phyloP scores from a whole-genome alignment of 2,113 vertebrate species.

The Choloepus hoffmanni region DNA sequence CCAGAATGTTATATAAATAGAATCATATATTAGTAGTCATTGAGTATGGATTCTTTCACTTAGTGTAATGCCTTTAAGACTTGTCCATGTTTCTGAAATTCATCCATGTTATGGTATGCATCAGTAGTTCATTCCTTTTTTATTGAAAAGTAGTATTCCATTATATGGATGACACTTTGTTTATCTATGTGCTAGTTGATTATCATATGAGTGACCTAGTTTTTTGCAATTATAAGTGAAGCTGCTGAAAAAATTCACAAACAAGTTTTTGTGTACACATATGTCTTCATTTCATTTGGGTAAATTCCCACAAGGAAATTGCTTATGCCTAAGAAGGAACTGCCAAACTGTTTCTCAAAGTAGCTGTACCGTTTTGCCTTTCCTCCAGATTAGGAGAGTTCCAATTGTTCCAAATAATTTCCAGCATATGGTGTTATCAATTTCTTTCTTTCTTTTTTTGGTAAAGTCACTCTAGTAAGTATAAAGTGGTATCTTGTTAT shows the following conservation, averaged over 20 bases:
- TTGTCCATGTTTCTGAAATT: neutral
- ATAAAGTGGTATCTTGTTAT: neutral
- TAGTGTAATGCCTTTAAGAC: neutral
- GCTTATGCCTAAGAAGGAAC: neutral
- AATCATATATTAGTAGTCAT: neutral
- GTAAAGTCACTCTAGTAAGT: neutral
- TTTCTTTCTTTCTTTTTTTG: neutral
- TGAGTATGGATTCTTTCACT: neutral
- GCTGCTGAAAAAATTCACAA: neutral
- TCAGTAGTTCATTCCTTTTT: neutral
- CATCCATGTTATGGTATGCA: neutral
- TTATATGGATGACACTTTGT: neutral
- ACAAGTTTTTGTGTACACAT: neutral
- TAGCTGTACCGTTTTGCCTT: neutral
- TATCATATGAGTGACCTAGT: neutral
- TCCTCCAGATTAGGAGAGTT: neutral
- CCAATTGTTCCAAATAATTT: neutral
- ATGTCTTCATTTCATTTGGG: neutral
- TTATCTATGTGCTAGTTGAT: neutral
- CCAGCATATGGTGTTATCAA: neutral
- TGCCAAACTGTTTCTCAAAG: no score
- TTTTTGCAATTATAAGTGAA: neutral
- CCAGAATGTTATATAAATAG: neutral
- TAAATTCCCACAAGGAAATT: neutral
- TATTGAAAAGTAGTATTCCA: neutral